These are phyloP conservation scores for Ciconia nigra DNA, from an alignment of 2,797 vertebrate genomes.

Conservation along the genomic window DNA sequence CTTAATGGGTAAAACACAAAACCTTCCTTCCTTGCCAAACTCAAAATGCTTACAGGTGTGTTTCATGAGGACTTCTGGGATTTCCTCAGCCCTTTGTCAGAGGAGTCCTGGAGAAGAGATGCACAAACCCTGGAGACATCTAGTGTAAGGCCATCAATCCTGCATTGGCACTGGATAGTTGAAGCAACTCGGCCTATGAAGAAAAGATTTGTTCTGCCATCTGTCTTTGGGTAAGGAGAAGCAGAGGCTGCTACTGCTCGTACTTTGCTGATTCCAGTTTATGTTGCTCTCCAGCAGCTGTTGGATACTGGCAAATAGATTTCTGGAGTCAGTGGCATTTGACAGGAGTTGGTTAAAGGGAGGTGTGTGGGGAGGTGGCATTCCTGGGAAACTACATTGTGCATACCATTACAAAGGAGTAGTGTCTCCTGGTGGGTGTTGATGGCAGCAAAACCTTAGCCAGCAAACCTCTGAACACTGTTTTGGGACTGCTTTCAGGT, in stretches of 20 bases:
- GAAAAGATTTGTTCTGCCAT: slow-evolving; percentile 44
- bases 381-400: background rate
- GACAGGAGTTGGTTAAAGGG: background rate
- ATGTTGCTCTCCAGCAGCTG: background rate
- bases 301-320: background rate
- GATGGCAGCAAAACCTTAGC: background rate
- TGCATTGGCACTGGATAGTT: slow-evolving; percentile 16
- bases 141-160: slow-evolving; percentile 34
- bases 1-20: background rate
- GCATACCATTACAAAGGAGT: background rate
- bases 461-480: background rate
- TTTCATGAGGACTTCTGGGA: slow-evolving; percentile 47
- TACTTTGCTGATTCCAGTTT: background rate
- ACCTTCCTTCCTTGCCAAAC: slow-evolving; percentile 25
- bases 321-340: slow-evolving; percentile 15
- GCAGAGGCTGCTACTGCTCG: background rate
- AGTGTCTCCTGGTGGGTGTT: background rate
- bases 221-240: slow-evolving; percentile 41
- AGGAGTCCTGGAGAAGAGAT: slow-evolving; percentile 33
- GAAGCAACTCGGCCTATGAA: background rate
- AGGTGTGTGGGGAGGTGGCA: background rate
- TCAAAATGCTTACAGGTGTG: slow-evolving; percentile 51
- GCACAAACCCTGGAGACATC: slow-evolving; percentile 30
- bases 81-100: slow-evolving; percentile 41
- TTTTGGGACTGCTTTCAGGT: background rate